Percentiles rank a stretch among this genome's conserved stretches.
These are phyloP conservation scores for Apostichopus japonicus DNA, from an alignment of 35 echinoderm and acorn worm genomes.

Conservation along the genomic window DNA sequence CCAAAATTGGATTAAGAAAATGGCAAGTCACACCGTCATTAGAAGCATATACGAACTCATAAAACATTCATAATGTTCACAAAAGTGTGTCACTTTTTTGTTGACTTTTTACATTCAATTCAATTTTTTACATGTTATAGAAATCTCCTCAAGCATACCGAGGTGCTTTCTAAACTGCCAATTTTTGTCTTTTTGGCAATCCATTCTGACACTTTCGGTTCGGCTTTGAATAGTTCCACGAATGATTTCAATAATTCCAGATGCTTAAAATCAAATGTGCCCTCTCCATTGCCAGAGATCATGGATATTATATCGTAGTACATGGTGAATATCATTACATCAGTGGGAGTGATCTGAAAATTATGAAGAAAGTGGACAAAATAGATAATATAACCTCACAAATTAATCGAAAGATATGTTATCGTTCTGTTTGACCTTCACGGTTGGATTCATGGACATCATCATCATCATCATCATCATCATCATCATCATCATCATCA, in stretches of 20 bases:
- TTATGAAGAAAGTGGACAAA: neutral
- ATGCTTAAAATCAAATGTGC: neutral
- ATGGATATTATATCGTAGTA: neutral
- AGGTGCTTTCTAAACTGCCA: neutral
- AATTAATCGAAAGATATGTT: too few species aligned
- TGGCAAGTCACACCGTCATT: too few species aligned
- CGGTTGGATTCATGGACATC: too few species aligned
- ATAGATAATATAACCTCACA: too few species aligned
- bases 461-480: too few species aligned
- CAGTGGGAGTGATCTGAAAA: neutral
- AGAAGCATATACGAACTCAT: too few species aligned
- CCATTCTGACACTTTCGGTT: neutral
- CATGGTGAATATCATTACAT: neutral
- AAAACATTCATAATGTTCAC: too few species aligned
- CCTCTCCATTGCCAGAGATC: neutral
- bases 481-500: too few species aligned
- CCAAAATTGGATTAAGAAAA: neutral
- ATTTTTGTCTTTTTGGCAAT: neutral
- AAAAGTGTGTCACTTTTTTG: too few species aligned
- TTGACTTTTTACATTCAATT: too few species aligned
- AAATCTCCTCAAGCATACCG: neutral
- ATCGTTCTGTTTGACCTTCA: too few species aligned
- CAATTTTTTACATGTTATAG: too few species aligned
- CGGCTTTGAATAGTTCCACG: neutral
- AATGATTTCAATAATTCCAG: neutral